phyloP scores from a whole-genome alignment of 2,797 vertebrate genomes.

The Bovichtus variegatus region DNA sequence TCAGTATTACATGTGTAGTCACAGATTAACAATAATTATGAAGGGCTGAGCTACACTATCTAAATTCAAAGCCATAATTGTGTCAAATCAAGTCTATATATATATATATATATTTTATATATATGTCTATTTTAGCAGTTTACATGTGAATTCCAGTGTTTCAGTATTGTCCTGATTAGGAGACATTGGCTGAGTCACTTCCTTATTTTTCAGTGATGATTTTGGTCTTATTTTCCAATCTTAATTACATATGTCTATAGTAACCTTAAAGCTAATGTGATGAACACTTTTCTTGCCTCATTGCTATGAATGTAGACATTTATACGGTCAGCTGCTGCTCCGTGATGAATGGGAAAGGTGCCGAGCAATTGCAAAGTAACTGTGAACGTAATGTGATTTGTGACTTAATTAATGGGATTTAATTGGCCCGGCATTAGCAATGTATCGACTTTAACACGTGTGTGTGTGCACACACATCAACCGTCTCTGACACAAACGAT shows the following conservation, averaged over 20 bases:
- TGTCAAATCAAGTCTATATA: not conserved
- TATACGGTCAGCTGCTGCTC: not conserved
- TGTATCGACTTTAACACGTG: not conserved
- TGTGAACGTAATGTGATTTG: not conserved
- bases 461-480: not conserved
- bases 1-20: not conserved
- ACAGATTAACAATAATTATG: not conserved
- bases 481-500: not conserved
- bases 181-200: not conserved
- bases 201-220: not conserved
- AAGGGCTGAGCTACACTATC: not conserved
- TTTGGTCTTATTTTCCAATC: not conserved
- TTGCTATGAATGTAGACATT: not conserved
- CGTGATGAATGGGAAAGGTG: too few species aligned
- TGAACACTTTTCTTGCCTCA: not conserved
- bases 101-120: too few species aligned
- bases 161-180: not conserved
- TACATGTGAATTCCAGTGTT: not conserved
- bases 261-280: not conserved
- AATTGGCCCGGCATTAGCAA: not conserved
- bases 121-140: conserved; percentile 1
- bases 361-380: too few species aligned
- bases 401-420: not conserved
- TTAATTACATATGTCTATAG: not conserved
- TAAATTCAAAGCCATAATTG: not conserved